phyloP scores from a whole-genome alignment of 2,113 vertebrate species.

The Thermophis baileyi region DNA sequence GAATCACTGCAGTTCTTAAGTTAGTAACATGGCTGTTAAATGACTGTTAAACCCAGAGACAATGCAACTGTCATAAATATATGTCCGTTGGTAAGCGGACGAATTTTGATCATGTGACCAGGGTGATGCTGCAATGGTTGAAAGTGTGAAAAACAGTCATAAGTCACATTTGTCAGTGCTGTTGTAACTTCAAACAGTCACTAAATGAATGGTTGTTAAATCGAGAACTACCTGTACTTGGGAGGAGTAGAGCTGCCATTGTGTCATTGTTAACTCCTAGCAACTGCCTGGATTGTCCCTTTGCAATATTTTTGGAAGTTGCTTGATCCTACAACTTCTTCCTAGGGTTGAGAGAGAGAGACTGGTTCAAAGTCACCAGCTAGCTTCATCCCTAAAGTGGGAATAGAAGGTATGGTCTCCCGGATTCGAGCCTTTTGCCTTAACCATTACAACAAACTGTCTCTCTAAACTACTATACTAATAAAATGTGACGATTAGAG shows the following conservation, averaged over 20 bases:
- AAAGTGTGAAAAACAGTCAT: too few relatives aligned
- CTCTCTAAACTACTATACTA: constrained; percentile 45
- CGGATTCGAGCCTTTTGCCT: neutral
- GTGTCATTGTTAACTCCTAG: neutral
- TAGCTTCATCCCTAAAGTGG: neutral
- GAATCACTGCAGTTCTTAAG: neutral
- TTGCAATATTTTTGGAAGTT: neutral
- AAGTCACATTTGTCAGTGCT: too few relatives aligned
- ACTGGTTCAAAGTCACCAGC: neutral
- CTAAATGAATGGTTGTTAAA: neutral
- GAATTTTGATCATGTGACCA: neutral
- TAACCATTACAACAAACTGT: neutral
- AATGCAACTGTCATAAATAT: neutral
- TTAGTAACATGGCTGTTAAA: neutral
- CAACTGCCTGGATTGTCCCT: constrained; percentile 17
- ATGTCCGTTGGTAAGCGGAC: neutral
- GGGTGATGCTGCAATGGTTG: too few relatives aligned
- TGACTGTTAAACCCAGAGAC: neutral
- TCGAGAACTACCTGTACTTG: neutral
- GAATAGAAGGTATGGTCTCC: neutral
- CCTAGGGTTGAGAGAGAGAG: neutral
- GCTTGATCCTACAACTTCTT: neutral
- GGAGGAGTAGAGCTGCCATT: too few relatives aligned
- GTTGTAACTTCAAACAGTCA: neutral
- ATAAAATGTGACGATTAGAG: constrained; percentile 61